Evolutionary conservation across 2,113 vertebrate genomes (phyloP).

Genomic region (Ciconia stormi): DNA sequence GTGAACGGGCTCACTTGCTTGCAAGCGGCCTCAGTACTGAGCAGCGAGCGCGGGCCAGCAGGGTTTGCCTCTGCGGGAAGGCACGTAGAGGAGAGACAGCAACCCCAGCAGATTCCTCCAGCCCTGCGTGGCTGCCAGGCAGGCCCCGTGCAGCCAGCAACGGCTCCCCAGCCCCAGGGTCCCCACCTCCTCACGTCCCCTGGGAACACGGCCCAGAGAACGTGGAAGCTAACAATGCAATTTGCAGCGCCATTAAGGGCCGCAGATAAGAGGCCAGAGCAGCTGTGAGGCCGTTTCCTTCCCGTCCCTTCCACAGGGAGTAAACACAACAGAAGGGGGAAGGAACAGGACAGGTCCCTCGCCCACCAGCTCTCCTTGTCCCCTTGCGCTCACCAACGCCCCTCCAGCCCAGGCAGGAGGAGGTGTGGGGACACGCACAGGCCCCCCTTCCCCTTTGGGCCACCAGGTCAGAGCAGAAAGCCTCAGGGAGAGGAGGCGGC

Average conservation of each 20-base stretch:
- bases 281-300: slow-evolving; percentile 36
- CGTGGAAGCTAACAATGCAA: slow-evolving; percentile 6
- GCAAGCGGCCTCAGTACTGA: not conserved
- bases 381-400: not conserved
- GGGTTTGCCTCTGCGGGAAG: not conserved
- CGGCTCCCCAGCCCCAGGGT: accelerated
- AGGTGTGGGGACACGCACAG: not conserved
- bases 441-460: no score
- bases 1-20: not conserved
- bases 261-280: slow-evolving; percentile 41
- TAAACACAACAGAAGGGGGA: slow-evolving; percentile 11
- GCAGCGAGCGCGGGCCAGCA: not conserved
- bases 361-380: not conserved
- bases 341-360: not conserved
- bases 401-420: not conserved
- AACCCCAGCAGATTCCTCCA: not conserved
- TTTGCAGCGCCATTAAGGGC: not conserved
- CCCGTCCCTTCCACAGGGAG: slow-evolving; percentile 40
- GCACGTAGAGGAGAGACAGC: not conserved
- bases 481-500: not conserved
- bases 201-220: not conserved
- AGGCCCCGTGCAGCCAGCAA: not conserved
- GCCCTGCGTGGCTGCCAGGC: not conserved
- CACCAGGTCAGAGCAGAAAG: not conserved
- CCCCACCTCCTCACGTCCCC: not conserved